Conservation (phyloP, 2,797 vertebrate species). For the Melopsittacus undulatus region DNA sequence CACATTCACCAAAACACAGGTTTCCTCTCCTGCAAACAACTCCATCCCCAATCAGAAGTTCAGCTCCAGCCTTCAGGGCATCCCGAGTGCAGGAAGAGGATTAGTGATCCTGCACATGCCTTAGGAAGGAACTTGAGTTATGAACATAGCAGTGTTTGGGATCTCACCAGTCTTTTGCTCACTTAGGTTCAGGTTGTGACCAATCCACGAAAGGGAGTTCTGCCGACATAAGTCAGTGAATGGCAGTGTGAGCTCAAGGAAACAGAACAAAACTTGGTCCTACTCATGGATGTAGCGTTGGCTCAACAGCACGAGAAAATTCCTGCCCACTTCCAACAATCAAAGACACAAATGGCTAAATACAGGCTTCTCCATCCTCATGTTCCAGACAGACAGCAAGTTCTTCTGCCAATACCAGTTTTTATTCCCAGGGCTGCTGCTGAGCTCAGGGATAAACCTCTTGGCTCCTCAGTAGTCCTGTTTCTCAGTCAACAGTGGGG, state of each 20-base stretch:
- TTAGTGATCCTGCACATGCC: neutral
- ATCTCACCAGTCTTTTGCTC: neutral
- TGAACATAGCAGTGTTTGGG: neutral
- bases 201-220: neutral
- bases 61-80: neutral
- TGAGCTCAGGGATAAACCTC: neutral
- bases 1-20: neutral
- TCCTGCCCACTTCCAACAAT: neutral
- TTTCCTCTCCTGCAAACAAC: neutral
- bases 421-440: neutral
- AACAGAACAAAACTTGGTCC: neutral
- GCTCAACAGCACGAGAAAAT: neutral
- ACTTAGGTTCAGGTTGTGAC: neutral
- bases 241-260: neutral
- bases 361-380: neutral
- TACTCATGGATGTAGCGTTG: neutral
- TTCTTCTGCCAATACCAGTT: neutral
- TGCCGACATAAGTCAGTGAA: neutral
- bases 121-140: neutral
- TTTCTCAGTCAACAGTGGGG: neutral
- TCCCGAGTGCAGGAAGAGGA: neutral
- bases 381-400: neutral
- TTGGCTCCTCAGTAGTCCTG: neutral
- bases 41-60: neutral
- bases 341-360: neutral